A percentile compares a stretch with the other conserved stretches of the same genome.
These are phyloP conservation scores for Trachurus trachurus DNA, from an alignment of 2,797 vertebrate species.

Conservation along the genomic window DNA sequence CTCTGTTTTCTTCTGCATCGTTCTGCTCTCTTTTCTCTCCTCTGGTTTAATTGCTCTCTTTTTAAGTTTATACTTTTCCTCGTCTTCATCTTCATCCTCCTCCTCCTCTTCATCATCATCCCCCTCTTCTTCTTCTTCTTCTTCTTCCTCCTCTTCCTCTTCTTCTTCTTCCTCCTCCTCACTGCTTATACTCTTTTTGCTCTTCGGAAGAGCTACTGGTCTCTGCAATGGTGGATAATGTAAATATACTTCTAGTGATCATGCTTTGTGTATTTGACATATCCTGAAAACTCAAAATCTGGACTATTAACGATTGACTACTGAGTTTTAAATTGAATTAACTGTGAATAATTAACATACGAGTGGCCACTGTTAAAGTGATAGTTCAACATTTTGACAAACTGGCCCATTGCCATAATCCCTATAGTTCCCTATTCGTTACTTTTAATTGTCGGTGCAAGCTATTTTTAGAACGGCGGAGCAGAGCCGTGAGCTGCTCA, in stretches of 20 bases:
- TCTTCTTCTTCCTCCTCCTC: slow-evolving; percentile 64
- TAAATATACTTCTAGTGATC: slow-evolving; percentile 37
- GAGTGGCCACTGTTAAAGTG: background rate
- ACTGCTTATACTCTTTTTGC: slow-evolving; percentile 61
- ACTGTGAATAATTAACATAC: background rate
- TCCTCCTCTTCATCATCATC: slow-evolving; percentile 45
- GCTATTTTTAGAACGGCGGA: too few relatives aligned
- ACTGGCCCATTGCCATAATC: too few relatives aligned
- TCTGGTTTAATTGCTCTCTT: slow-evolving; percentile 38
- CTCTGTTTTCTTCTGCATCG: slow-evolving; percentile 45
- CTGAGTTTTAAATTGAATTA: slow-evolving; percentile 2
- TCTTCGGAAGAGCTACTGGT: slow-evolving; percentile 52
- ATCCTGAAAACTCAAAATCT: background rate
- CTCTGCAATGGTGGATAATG: slow-evolving; percentile 67
- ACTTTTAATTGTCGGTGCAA: too few relatives aligned
- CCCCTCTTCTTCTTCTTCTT: slow-evolving; percentile 3
- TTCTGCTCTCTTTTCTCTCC: slow-evolving; percentile 48
- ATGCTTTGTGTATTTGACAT: slow-evolving; percentile 2
- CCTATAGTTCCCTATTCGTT: too few relatives aligned
- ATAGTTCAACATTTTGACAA: too few relatives aligned
- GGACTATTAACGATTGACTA: slow-evolving; percentile 2
- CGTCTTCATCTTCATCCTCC: slow-evolving; percentile 46
- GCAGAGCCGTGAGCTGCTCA: too few relatives aligned
- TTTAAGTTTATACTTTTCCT: slow-evolving; percentile 49
- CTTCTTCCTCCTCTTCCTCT: slow-evolving; percentile 48